Percentiles rank a stretch among this genome's conserved stretches.
These are phyloP conservation scores for Stylophora pistillata DNA, from an alignment of 64 coral and sea anemone genomes.

Conservation along the genomic window DNA sequence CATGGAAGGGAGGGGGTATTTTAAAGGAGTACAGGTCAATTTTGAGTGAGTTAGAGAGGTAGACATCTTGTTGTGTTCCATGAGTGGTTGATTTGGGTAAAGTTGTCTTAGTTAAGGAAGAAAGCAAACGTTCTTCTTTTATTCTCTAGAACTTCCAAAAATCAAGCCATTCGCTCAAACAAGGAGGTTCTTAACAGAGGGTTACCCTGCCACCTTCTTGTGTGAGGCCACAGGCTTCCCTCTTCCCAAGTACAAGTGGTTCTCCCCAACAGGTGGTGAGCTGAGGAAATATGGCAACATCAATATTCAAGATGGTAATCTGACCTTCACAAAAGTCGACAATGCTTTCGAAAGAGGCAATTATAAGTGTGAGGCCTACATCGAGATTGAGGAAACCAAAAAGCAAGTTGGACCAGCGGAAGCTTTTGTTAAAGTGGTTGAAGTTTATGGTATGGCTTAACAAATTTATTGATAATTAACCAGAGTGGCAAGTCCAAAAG, in stretches of 20 bases:
- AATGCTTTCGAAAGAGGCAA: conserved; percentile 4
- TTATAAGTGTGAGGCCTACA: conserved; percentile 47
- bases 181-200: conserved; percentile 16
- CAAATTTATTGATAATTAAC: background rate
- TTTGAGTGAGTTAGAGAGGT: no score
- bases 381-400: background rate
- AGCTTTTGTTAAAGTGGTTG: background rate
- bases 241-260: conserved; percentile 44
- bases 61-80: no score
- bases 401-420: background rate
- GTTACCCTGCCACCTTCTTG: conserved; percentile 31
- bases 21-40: no score
- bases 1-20: no score
- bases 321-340: conserved; percentile 27
- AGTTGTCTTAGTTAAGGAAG: background rate
- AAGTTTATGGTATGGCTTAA: conserved; percentile 26
- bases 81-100: no score
- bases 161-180: conserved; percentile 1
- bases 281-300: background rate
- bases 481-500: no score
- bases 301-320: conserved; percentile 13
- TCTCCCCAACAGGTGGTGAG: background rate
- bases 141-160: conserved; percentile 2
- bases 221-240: conserved; percentile 48
- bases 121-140: background rate